Base-by-base conservation (phyloP, 2,888 invertebrate genomes). In the Cerastis rubricosa region DNA sequence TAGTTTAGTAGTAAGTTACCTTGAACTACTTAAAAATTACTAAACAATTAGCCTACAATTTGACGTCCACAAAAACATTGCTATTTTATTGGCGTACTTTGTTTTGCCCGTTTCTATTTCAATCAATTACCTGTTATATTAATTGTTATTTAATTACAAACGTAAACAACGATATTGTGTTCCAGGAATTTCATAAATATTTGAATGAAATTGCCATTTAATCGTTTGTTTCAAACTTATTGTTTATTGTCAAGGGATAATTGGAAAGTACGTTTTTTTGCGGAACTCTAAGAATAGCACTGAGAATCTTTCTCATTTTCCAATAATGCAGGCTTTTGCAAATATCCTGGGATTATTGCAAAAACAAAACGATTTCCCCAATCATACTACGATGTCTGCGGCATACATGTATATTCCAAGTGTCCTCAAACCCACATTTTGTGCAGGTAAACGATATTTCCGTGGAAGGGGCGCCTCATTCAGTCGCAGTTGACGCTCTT, bases 401-500 rank as follows among this genome's bases (percentile, higher is more conserved):
- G 35, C 29, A 29, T 61, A 71, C 17, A 51, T 35, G 0, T 40
- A 4, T 29, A 43, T 54, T 5, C 5, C 25, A 57, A 47, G 14
- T 80, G n/a, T n/a, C 1, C 3, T 45, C 1, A 79, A 68, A 63
- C 29, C 14, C 35, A 35, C 49, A 57, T 80, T 80, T 51, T 84
- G 51, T 77, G 67, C 98, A 98, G 96, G 99, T 99, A 86, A 99
- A 99, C 96, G 99, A 99, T 91, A 98, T 98, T 76, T 98, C 99
- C 82, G 98, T 99, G 87, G 98, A 99, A 87, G 98, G 99, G 91
- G 99, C 99, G 71, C 98, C 99, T 40, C 99, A 99, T 95, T 98
- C 99, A 64, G 97, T 98, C 63, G 99, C 99, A 74, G 99, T 99
- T 68, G 99, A 99, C 90, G 99, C 99, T 61, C 97, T 99, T 87